phyloP scores from a whole-genome alignment of 2,888 invertebrate genomes.

The Tineola bisselliella region DNA sequence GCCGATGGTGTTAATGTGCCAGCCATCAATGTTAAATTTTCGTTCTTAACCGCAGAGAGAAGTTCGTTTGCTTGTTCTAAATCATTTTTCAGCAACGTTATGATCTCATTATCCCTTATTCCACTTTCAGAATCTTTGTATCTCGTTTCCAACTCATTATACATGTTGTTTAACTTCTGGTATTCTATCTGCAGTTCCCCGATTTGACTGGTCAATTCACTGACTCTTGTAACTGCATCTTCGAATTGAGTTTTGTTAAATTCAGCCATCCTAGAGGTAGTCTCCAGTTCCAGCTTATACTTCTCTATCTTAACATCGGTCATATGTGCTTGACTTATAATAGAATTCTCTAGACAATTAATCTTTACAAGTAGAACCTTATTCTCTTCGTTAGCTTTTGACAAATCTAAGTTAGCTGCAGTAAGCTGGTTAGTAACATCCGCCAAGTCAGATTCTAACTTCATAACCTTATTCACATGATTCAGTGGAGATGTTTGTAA shows the following conservation, averaged over 20 bases:
- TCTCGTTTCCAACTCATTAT: constrained; percentile 81
- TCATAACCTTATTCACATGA: constrained; percentile 66
- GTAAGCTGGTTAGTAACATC: constrained; percentile 83
- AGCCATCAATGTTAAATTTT: constrained; percentile 55
- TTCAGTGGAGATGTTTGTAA: constrained; percentile 80
- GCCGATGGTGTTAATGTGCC: constrained; percentile 89
- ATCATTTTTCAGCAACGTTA: constrained; percentile 79
- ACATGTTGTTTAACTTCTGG: constrained; percentile 81
- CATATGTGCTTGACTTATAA: constrained; percentile 64
- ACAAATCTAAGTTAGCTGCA: constrained; percentile 74
- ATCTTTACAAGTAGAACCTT: constrained; percentile 73
- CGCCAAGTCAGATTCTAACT: constrained; percentile 78
- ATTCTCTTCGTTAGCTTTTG: constrained; percentile 75
- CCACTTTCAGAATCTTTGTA: constrained; percentile 71
- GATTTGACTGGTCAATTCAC: constrained; percentile 80
- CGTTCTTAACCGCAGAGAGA: constrained; percentile 75
- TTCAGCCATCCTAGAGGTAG: constrained; percentile 84
- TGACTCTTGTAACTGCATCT: constrained; percentile 80
- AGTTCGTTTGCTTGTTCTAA: constrained; percentile 85
- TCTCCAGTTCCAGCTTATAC: constrained; percentile 82
- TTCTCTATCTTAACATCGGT: constrained; percentile 76
- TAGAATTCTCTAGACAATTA: constrained; percentile 76
- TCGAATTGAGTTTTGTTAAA: constrained; percentile 84
- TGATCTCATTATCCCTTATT: constrained; percentile 74
- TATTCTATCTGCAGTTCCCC: constrained; percentile 78